Conservation (phyloP, 2,113 vertebrate species). For the western clawed frog (Xenopus tropicalis) region UCB_Xtro_10.0 CM004445.2:128402501-128403000, state of each 20-base stretch:
- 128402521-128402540: slow-evolving; percentile 43
- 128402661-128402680: slow-evolving; percentile 34
- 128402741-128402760: background rate
- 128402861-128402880: slow-evolving; percentile 44
- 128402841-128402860: slow-evolving; percentile 7
- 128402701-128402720: slow-evolving; percentile 34
- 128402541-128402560: slow-evolving; percentile 6
- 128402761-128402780: slow-evolving; percentile 19
- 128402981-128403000: slow-evolving; percentile 50
- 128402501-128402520: slow-evolving; percentile 47
- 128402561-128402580: slow-evolving; percentile 16
- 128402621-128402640: slow-evolving; percentile 36
- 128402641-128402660: slow-evolving; percentile 47
- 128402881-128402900: slow-evolving; percentile 29
- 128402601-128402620: slow-evolving; percentile 38
- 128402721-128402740: slow-evolving; percentile 22
- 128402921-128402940: slow-evolving; percentile 41
- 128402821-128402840: slow-evolving; percentile 45
- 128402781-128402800: slow-evolving; percentile 44
- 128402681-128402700: slow-evolving; percentile 21
- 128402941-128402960: slow-evolving; percentile 46
- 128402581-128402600: slow-evolving; percentile 8
- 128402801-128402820: slow-evolving; percentile 46
- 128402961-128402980: slow-evolving; percentile 49
- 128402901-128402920: slow-evolving; percentile 31